Evolutionary conservation across 2,113 vertebrate species (phyloP).

Genomic region (Eulemur rufifrons): DNA sequence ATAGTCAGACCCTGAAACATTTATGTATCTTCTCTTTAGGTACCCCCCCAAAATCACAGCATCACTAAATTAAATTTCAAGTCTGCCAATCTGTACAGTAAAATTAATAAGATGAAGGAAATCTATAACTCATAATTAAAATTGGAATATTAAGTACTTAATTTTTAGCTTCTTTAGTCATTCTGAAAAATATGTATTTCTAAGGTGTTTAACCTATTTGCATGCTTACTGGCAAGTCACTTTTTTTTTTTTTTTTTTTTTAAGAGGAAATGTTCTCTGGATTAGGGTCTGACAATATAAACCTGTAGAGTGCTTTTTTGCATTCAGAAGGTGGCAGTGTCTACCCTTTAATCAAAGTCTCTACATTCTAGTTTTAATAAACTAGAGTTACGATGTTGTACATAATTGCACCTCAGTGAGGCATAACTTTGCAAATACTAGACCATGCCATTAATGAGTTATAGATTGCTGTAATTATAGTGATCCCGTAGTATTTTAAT

Average conservation of each 20-base stretch:
- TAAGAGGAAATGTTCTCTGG: background rate
- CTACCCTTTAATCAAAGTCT: slow-evolving; percentile 86
- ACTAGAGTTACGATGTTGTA: slow-evolving; percentile 65
- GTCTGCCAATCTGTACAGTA: background rate
- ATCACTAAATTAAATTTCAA: background rate
- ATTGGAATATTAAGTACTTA: background rate
- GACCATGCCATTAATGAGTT: background rate
- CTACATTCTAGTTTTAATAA: slow-evolving; percentile 79
- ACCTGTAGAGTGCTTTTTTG: slow-evolving; percentile 79
- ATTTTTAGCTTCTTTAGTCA: background rate
- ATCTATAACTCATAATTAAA: background rate
- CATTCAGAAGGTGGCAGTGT: slow-evolving; percentile 91
- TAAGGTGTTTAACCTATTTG: background rate
- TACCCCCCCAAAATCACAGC: background rate
- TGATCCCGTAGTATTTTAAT: background rate
- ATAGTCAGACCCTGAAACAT: background rate
- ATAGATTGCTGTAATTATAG: background rate
- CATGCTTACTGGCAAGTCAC: background rate
- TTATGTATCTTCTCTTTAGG: background rate
- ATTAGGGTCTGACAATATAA: slow-evolving; percentile 46
- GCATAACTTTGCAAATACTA: background rate
- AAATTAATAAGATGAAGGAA: background rate
- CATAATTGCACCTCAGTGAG: slow-evolving; percentile 41
- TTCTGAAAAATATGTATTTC: background rate
- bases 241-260: background rate